Conservation (phyloP, 2,113 vertebrate genomes). For the Zapus hudsonius region DNA sequence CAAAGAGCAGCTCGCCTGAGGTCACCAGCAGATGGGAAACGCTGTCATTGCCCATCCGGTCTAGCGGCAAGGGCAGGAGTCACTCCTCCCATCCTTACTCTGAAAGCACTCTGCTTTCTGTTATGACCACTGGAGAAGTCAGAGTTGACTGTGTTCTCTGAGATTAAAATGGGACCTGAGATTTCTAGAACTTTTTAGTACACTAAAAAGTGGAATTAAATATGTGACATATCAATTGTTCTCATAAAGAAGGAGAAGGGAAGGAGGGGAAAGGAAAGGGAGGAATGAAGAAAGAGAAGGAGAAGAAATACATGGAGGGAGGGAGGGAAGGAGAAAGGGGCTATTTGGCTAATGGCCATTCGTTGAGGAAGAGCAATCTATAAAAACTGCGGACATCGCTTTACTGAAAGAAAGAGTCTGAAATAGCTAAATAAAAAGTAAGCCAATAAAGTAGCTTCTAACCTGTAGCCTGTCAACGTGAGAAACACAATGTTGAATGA, state of each 20-base stretch:
- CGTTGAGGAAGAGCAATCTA: fast-evolving
- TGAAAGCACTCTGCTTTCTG: neutral
- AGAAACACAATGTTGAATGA: neutral
- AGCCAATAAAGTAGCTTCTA: neutral
- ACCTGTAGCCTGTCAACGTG: neutral
- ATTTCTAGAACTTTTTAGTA: neutral
- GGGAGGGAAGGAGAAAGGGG: too few relatives aligned
- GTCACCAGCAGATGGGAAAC: neutral
- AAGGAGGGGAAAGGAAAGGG: neutral
- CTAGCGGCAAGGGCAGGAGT: neutral
- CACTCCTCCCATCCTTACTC: too few relatives aligned
- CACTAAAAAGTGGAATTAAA: neutral
- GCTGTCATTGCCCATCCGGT: neutral
- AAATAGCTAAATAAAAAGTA: neutral
- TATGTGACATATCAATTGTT: neutral
- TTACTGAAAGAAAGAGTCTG: neutral
- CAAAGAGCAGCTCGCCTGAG: neutral
- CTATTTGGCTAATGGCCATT: too few relatives aligned
- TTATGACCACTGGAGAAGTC: neutral
- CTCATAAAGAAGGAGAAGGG: neutral
- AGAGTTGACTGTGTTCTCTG: neutral
- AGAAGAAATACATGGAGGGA: neutral
- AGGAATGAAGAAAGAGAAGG: too few relatives aligned
- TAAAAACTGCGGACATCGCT: too few relatives aligned
- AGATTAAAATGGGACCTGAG: neutral